These are phyloP conservation scores for Falco cherrug DNA, from an alignment of 2,797 vertebrate genomes.

Conservation along the genomic window DNA sequence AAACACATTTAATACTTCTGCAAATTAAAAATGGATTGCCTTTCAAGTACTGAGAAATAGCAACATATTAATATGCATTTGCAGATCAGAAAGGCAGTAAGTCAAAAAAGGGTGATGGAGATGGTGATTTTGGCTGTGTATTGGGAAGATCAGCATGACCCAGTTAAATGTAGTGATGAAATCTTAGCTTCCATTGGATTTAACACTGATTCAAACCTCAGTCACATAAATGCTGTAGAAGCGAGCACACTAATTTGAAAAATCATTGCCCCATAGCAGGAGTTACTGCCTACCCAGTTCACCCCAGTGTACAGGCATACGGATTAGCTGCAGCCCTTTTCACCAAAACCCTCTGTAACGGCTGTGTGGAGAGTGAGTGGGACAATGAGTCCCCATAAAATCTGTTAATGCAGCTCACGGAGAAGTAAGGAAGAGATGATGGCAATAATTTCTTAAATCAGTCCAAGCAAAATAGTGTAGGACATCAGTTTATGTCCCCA, in stretches of 20 bases:
- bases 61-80: slow-evolving; percentile 8
- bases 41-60: slow-evolving; percentile 24
- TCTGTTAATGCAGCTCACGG: not conserved
- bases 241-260: not conserved
- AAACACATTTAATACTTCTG: slow-evolving; percentile 17
- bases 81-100: not conserved
- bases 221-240: not conserved
- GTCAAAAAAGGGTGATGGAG: not conserved
- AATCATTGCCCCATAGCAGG: not conserved
- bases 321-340: not conserved
- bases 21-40: slow-evolving; percentile 38
- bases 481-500: not conserved
- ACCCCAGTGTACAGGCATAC: not conserved
- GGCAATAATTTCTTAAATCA: slow-evolving; percentile 22
- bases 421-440: not conserved
- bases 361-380: not conserved
- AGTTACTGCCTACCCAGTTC: not conserved
- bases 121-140: not conserved
- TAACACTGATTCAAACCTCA: not conserved
- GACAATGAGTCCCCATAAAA: not conserved
- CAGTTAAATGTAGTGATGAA: not conserved
- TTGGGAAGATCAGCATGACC: not conserved
- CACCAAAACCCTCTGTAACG: not conserved
- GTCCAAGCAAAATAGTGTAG: not conserved
- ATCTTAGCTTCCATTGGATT: not conserved